Percentiles rank a stretch among this genome's conserved stretches.
Conservation (phyloP, 1,140 invertebrate species). For the Pogonus chalceus region DNA sequence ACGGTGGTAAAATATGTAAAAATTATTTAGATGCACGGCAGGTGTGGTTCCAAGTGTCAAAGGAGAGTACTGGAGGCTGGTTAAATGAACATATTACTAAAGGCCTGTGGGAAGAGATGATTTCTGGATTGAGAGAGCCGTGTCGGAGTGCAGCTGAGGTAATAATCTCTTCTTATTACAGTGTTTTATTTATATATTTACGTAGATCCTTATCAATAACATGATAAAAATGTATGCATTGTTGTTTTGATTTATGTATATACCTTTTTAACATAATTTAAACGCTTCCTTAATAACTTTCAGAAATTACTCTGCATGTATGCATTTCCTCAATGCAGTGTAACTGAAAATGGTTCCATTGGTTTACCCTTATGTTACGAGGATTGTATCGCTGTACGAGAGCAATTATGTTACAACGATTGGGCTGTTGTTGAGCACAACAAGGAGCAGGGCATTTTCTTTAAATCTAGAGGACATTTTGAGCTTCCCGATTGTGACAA, state of each 20-base stretch:
- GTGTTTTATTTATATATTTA: too few species aligned
- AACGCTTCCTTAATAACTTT: slow-evolving; percentile 14
- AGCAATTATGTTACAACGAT: slow-evolving; percentile 85
- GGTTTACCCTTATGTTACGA: slow-evolving; percentile 75
- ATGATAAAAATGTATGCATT: not conserved
- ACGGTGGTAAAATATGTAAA: slow-evolving; percentile 81
- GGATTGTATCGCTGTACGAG: slow-evolving; percentile 82
- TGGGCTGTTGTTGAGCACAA: slow-evolving; percentile 86
- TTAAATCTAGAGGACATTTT: slow-evolving; percentile 79
- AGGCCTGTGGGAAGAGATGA: slow-evolving; percentile 76
- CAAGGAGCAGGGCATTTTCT: slow-evolving; percentile 64
- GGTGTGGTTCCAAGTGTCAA: slow-evolving; percentile 72
- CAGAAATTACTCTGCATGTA: slow-evolving; percentile 80
- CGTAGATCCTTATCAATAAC: too few species aligned
- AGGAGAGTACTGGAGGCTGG: slow-evolving; percentile 55
- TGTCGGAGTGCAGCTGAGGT: slow-evolving; percentile 79
- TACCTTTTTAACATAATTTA: not conserved
- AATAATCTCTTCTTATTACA: slow-evolving; percentile 19
- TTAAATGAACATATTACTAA: slow-evolving; percentile 76
- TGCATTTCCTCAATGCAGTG: slow-evolving; percentile 79
- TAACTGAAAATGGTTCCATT: slow-evolving; percentile 45
- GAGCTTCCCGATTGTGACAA: slow-evolving; percentile 73
- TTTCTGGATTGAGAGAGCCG: slow-evolving; percentile 63
- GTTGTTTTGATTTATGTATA: not conserved
- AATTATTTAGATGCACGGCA: slow-evolving; percentile 59